These are phyloP conservation scores for Lottia scabra DNA, from an alignment of 2,888 invertebrate genomes.

Conservation along the genomic window DNA sequence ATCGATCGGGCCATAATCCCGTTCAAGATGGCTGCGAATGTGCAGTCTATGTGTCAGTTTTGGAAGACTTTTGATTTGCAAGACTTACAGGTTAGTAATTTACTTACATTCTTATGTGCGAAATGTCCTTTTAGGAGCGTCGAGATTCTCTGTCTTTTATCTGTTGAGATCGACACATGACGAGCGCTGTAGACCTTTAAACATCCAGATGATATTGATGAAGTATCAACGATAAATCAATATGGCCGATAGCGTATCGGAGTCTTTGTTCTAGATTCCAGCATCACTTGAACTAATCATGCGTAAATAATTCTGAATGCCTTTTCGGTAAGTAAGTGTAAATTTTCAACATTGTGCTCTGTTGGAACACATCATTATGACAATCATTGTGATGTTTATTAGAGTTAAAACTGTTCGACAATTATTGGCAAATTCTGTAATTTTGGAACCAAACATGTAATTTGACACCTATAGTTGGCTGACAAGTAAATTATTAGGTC, in stretches of 20 bases:
- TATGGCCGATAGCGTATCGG: conserved; percentile 47
- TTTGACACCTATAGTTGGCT: background rate
- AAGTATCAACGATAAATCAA: conserved; percentile 53
- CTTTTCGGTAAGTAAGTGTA: background rate
- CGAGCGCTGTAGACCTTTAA: conserved; percentile 18
- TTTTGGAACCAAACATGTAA: conserved; percentile 1
- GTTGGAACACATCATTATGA: too few relatives aligned
- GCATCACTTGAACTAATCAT: conserved; percentile 19
- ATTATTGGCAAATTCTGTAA: background rate
- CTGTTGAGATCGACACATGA: background rate
- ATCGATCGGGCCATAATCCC: conserved; percentile 63
- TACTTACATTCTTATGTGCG: background rate
- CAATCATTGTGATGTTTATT: conserved; percentile 7
- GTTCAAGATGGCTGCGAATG: conserved; percentile 71
- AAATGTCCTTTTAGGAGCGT: background rate
- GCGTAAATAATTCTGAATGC: conserved; percentile 7
- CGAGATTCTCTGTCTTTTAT: background rate
- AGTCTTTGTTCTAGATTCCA: conserved; percentile 31
- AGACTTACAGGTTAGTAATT: conserved; percentile 67
- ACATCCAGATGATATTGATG: conserved; percentile 44
- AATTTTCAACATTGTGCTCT: too few relatives aligned
- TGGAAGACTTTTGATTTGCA: conserved; percentile 71
- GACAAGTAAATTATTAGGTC: background rate
- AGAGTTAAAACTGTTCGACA: conserved; percentile 2
- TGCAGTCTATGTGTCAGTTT: conserved; percentile 71